Conservation (phyloP, 1,140 invertebrate genomes). For the Ceratina calcarata region DNA sequence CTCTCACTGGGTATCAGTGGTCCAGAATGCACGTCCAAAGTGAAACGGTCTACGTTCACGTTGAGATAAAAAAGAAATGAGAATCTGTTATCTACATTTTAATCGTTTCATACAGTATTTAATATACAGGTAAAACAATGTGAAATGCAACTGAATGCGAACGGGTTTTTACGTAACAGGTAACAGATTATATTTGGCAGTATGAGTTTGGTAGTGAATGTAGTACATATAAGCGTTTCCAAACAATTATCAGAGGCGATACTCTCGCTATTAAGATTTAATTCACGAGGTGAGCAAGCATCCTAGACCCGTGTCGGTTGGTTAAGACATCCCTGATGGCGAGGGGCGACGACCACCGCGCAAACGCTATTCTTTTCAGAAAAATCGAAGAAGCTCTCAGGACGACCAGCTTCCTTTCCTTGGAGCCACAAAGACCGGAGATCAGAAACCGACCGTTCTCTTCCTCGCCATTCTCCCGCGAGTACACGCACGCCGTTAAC, state of each 20-base stretch:
- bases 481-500: background rate
- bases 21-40: no score
- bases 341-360: slow-evolving; percentile 38
- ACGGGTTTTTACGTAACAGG: slow-evolving; percentile 4
- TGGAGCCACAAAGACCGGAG: slow-evolving; percentile 54
- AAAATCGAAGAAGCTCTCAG: slow-evolving; percentile 57
- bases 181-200: slow-evolving; percentile 41
- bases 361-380: slow-evolving; percentile 31
- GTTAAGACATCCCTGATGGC: background rate
- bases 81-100: background rate
- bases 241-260: slow-evolving; percentile 7
- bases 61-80: background rate
- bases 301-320: background rate
- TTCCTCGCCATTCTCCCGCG: background rate
- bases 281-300: background rate
- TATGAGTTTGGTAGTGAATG: slow-evolving; percentile 44
- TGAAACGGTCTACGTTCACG: no score
- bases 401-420: slow-evolving; percentile 63
- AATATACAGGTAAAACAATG: slow-evolving; percentile 12
- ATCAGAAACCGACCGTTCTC: slow-evolving; percentile 18
- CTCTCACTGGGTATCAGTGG: no score
- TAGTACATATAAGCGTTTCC: slow-evolving; percentile 15
- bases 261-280: no score
- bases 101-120: background rate
- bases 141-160: slow-evolving; percentile 20